Percentiles rank a stretch among this genome's conserved stretches.
Conservation (phyloP, 2,888 invertebrate species). For the Pristionchus mayeri region DNA sequence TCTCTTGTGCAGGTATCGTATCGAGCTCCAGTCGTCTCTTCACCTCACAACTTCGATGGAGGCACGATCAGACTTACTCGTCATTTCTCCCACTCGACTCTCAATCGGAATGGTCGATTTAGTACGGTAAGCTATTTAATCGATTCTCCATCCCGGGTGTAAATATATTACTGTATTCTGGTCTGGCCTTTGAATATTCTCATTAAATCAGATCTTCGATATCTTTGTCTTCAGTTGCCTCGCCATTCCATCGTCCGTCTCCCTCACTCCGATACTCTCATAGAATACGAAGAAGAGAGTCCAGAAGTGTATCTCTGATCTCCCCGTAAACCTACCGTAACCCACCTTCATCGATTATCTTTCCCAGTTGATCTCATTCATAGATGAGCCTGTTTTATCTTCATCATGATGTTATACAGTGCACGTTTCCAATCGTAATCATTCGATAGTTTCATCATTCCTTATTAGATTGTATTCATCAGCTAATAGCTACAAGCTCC, state of each 20-base stretch:
- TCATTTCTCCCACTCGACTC: neutral
- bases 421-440: neutral
- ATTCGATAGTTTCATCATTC: neutral
- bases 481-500: slow-evolving; percentile 40
- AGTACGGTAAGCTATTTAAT: neutral
- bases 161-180: too few species aligned
- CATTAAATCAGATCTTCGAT: neutral
- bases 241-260: slow-evolving; percentile 42
- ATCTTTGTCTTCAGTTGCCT: neutral
- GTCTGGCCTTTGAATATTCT: too few species aligned
- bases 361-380: neutral
- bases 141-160: too few species aligned
- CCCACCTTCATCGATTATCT: neutral
- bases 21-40: neutral
- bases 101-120: neutral
- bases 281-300: neutral
- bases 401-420: too few species aligned
- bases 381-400: neutral
- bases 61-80: slow-evolving; percentile 16
- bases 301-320: neutral
- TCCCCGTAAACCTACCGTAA: neutral
- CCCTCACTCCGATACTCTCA: slow-evolving; percentile 16
- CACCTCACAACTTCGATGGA: neutral
- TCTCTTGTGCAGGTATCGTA: neutral
- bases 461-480: neutral